A percentile compares a stretch with the other conserved stretches of the same genome.
Evolutionary conservation across 2,113 vertebrate genomes (phyloP).

Genomic region (Heteronetta atricapilla): DNA sequence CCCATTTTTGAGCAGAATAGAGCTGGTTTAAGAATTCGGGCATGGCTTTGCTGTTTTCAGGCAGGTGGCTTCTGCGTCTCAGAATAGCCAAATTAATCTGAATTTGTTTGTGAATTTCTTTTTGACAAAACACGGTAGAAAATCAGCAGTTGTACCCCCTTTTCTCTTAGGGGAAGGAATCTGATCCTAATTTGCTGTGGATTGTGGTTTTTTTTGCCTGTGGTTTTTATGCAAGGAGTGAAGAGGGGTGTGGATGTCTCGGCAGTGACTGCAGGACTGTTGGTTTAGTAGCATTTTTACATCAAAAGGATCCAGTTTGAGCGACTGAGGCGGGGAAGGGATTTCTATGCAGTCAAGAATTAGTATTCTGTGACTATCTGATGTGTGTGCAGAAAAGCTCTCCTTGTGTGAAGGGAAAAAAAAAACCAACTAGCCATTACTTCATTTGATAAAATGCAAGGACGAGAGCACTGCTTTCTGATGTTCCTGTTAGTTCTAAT

Average conservation of each 20-base stretch:
- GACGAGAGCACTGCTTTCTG: background rate
- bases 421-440: background rate
- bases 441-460: background rate
- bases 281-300: background rate
- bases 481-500: background rate
- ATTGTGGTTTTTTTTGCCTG: background rate
- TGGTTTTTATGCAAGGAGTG: background rate
- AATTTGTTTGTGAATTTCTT: background rate
- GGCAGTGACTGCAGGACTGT: background rate
- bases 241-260: background rate
- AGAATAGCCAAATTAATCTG: background rate
- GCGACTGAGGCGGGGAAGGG: background rate
- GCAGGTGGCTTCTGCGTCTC: background rate
- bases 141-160: background rate
- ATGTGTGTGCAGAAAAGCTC: background rate
- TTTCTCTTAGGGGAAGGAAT: background rate
- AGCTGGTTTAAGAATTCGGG: background rate
- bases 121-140: background rate
- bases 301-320: background rate
- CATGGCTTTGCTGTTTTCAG: background rate
- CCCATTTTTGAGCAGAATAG: background rate
- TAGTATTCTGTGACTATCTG: background rate
- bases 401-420: background rate
- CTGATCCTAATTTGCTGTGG: background rate
- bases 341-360: slow-evolving; percentile 10